phyloP scores from a whole-genome alignment of 2,113 vertebrate species.

The Nannobrachium achirus region DNA sequence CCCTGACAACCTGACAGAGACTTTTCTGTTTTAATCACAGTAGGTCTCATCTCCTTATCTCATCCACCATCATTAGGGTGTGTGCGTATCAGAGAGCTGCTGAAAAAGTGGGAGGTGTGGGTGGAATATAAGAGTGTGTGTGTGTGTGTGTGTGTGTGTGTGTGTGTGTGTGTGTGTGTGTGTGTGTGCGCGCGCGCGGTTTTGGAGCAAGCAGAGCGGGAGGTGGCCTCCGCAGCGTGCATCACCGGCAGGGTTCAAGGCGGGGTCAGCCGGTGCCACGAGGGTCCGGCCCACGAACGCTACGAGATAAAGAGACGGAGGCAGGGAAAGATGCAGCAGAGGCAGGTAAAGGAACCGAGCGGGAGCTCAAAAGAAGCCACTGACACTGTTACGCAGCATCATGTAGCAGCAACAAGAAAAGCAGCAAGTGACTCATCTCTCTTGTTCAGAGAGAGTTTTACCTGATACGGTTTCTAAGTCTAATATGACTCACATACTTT shows the following conservation, averaged over 20 bases:
- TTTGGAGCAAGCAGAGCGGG: constrained; percentile 10
- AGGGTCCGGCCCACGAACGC: constrained; percentile 9
- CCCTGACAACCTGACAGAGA: constrained; percentile 39
- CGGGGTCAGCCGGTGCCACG: constrained; percentile 27
- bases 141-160: constrained; percentile 16
- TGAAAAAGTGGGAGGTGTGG: constrained; percentile 49
- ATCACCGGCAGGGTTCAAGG: constrained; percentile 58
- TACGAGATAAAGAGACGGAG: constrained; percentile 1
- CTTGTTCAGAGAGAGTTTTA: not conserved
- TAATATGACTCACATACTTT: constrained; percentile 1
- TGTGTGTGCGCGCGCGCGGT: constrained; percentile 1
- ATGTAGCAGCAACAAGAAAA: not conserved
- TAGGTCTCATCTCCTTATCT: constrained; percentile 43
- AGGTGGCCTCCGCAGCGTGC: constrained; percentile 24
- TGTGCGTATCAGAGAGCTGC: constrained; percentile 1
- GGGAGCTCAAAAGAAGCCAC: not conserved
- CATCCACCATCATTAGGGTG: constrained; percentile 12
- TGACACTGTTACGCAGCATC: not conserved
- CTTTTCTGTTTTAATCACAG: constrained; percentile 59
- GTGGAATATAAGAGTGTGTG: constrained; percentile 22
- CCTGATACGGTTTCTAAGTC: not conserved
- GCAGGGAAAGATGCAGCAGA: not conserved
- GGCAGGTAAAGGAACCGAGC: not conserved
- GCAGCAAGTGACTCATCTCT: not conserved
- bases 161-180: constrained; percentile 31